A percentile compares a stretch with the other conserved stretches of the same genome.
These are phyloP conservation scores for Eulemur macaco DNA, from an alignment of 2,113 vertebrate genomes.

Conservation along the genomic window DNA sequence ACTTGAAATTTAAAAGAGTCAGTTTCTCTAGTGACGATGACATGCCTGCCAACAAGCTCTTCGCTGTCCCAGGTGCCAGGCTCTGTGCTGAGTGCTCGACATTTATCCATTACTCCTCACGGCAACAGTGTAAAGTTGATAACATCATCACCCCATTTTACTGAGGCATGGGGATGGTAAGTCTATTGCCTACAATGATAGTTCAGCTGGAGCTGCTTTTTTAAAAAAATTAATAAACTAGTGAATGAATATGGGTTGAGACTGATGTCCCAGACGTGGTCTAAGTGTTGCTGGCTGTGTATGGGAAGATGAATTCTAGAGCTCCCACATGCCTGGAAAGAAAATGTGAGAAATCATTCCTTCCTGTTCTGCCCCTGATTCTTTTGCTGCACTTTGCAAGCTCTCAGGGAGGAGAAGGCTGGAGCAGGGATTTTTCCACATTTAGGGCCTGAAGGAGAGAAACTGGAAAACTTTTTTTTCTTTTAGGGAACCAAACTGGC, in stretches of 20 bases:
- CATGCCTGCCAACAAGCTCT: no score
- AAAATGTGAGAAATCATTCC: not conserved
- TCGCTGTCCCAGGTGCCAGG: not conserved
- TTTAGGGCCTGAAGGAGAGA: not conserved
- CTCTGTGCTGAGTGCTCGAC: not conserved
- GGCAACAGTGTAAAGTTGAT: not conserved
- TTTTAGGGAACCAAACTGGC: not conserved
- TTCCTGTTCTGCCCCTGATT: no score
- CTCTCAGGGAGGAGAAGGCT: not conserved
- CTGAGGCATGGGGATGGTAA: not conserved
- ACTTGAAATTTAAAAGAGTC: not conserved
- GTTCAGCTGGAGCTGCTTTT: not conserved
- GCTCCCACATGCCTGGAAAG: not conserved
- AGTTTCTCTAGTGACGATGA: not conserved
- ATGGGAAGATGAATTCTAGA: not conserved
- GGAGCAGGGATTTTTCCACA: not conserved
- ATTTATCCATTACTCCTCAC: not conserved
- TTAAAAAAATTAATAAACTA: not conserved
- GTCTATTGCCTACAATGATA: not conserved
- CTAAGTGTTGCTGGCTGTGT: not conserved
- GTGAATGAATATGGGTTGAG: not conserved
- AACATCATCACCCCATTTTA: not conserved
- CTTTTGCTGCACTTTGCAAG: not conserved
- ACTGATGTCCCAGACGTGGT: not conserved
- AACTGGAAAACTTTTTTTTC: not conserved